These are phyloP conservation scores for Macrosteles quadrilineatus DNA, from an alignment of 1,140 invertebrate species.

Conservation along the genomic window DNA sequence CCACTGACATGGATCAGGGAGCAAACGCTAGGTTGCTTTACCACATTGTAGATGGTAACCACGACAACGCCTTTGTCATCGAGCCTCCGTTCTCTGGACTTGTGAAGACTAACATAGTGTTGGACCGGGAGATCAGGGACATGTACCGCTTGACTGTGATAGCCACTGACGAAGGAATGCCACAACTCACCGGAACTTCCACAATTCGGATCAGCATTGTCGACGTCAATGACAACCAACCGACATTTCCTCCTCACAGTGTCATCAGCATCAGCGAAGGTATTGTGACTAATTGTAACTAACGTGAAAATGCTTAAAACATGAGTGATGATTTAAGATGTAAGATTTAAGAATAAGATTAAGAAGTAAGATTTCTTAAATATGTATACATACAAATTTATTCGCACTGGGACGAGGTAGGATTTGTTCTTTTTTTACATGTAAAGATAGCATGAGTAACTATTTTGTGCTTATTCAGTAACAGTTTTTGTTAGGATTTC, in stretches of 20 bases:
- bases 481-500: too few relatives aligned
- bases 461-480: too few relatives aligned
- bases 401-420: too few relatives aligned
- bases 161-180: constrained; percentile 90
- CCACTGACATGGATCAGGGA: constrained; percentile 84
- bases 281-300: too few relatives aligned
- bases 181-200: constrained; percentile 88
- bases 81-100: constrained; percentile 90
- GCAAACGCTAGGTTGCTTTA: constrained; percentile 84
- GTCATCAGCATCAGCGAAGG: constrained; percentile 86
- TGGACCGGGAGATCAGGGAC: constrained; percentile 91
- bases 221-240: constrained; percentile 95
- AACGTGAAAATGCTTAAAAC: too few relatives aligned
- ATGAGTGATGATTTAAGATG: too few relatives aligned
- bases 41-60: constrained; percentile 94
- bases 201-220: constrained; percentile 84
- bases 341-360: too few relatives aligned
- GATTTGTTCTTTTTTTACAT: too few relatives aligned
- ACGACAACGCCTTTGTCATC: constrained; percentile 93
- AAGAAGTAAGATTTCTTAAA: too few relatives aligned
- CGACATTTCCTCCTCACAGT: constrained; percentile 88
- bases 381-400: too few relatives aligned
- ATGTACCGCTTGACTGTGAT: constrained; percentile 88
- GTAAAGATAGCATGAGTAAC: too few relatives aligned
- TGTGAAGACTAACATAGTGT: constrained; percentile 89